Evolutionary conservation across 2,113 vertebrate species (phyloP).

Genomic region (Corydoras maculifer): DNA sequence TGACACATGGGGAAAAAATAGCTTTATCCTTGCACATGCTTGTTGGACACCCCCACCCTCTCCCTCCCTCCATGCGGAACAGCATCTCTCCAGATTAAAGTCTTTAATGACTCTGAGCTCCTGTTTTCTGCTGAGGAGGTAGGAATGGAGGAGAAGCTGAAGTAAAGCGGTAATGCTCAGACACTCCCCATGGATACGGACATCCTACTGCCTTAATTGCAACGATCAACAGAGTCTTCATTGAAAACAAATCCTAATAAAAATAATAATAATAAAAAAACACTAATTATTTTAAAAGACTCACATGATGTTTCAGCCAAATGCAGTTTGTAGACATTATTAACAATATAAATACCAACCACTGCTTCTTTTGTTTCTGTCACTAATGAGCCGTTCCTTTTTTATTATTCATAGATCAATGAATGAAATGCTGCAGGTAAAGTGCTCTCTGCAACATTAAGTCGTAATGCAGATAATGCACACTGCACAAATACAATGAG

Average conservation of each 20-base stretch:
- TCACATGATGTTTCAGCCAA: too few relatives aligned
- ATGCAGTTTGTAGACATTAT: too few relatives aligned
- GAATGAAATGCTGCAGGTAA: not conserved
- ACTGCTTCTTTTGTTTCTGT: not conserved
- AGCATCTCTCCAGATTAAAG: constrained; percentile 35
- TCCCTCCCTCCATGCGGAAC: too few relatives aligned
- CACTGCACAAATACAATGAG: too few relatives aligned
- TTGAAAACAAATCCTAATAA: too few relatives aligned
- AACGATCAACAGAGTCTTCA: too few relatives aligned
- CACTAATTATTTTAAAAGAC: too few relatives aligned
- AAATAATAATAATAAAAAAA: too few relatives aligned
- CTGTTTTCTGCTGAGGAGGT: constrained; percentile 33
- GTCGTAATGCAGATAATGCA: too few relatives aligned
- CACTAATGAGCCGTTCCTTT: too few relatives aligned
- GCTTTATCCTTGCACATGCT: not conserved
- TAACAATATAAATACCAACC: not conserved
- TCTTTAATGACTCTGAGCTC: constrained; percentile 25
- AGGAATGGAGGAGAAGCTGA: constrained; percentile 13
- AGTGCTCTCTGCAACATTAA: not conserved
- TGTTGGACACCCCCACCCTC: not conserved
- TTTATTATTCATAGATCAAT: constrained; percentile 8
- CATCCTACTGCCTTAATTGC: too few relatives aligned
- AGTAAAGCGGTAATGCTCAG: constrained; percentile 1
- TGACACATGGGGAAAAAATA: too few relatives aligned
- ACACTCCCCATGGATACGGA: not conserved